Evolutionary conservation across 64 coral and sea anemone species (phyloP), one percentile per base, ranked within the genome.

Genomic region (Dendronephthya gigantea): DNA sequence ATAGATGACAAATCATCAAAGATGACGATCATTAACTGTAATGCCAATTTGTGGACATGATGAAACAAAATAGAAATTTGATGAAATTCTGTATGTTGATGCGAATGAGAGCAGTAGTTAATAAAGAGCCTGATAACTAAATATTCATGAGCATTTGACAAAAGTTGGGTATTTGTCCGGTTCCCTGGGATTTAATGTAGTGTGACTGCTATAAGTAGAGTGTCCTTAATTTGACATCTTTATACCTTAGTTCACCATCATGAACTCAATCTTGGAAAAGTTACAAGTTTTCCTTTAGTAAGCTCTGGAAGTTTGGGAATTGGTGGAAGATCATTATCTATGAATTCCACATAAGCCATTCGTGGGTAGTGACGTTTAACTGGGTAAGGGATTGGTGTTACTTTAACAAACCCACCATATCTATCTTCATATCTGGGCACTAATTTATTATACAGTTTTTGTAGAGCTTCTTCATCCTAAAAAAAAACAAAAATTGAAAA

Each of bases 341-440:
- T 81, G 25, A 98, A 35, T 48, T 98, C 95, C 14, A 93, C 95
- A 81, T 93, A 98, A 39, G 95, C 95, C 95, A 98, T 98, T 50
- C 88, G 89, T 45, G 95, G 95, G 17, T 89, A 93, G 14, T 75
- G 49, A 14, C 87, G 89, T 31, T 91, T 91, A 27, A 92, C 76
- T 48, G 95, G 95, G 39, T 89, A 89, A 27, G 92, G 92, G 56
- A 98, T 98, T 14, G 49, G 91, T n/a, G 84, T 89, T 58, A 98
- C 88, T 65, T 33, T 83, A 1, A 93, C 92, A 91, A 93, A 98
- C 1, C 90, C 86, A 39, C 95, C 95, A 88, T 98, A 98, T 90
- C 83, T 88, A 82, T 93, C 92, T 48, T 82, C 9, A 32, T 98
- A 98, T 68, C 95, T 93, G 36, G 93, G 83, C 66, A 93, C 93